Percentiles rank a stretch among this genome's conserved stretches.
These are phyloP conservation scores for Pangasius sanitwongsei DNA, from an alignment of 2,797 vertebrate species.

Conservation along the genomic window DNA sequence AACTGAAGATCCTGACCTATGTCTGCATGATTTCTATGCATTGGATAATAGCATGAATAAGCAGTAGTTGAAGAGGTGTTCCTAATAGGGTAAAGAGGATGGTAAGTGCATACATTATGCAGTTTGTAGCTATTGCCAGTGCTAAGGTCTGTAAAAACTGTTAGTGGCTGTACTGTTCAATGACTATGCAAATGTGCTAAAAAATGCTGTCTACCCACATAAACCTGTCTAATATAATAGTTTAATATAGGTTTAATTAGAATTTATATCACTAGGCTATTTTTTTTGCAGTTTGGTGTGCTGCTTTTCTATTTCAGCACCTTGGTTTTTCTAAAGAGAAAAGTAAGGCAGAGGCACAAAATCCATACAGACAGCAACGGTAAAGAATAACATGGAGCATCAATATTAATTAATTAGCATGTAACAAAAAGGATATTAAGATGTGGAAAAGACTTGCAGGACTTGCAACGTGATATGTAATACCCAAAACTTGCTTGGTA, in stretches of 20 bases:
- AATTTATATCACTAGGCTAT: background rate
- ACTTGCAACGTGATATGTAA: background rate
- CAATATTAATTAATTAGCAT: background rate
- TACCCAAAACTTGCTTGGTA: background rate
- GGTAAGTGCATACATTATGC: background rate
- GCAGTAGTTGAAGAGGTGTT: background rate
- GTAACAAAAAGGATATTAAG: too few species aligned
- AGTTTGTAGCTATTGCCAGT: background rate
- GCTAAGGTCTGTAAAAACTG: background rate
- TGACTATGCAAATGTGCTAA: background rate
- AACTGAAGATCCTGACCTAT: background rate
- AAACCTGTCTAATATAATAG: slow-evolving; percentile 4
- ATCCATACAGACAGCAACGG: background rate
- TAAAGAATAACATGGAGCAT: background rate
- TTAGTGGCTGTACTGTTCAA: background rate
- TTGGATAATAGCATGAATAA: background rate
- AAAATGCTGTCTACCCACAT: background rate
- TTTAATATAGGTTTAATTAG: background rate
- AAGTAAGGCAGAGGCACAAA: background rate
- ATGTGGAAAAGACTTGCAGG: background rate
- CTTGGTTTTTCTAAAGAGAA: background rate
- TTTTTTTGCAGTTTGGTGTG: background rate
- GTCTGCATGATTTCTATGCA: background rate
- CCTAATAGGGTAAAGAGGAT: background rate
- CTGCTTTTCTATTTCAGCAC: background rate